Evolutionary conservation across 1,140 invertebrate species (phyloP), one percentile per base, ranked within the genome.

Genomic region (Eriosoma lanigerum): DNA sequence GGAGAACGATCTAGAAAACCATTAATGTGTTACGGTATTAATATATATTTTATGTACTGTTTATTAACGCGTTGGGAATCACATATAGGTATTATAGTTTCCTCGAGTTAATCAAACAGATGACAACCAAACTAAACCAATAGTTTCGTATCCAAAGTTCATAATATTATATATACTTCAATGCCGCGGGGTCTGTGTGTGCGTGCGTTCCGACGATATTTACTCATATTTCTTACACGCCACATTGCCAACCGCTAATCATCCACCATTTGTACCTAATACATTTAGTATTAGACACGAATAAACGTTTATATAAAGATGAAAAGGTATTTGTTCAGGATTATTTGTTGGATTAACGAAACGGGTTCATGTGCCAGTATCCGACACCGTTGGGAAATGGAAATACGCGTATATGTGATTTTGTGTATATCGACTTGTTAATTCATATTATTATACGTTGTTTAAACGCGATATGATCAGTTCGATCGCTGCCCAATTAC

Each of bases 251-350:
- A 38, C 3, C 62, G 70, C 19, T 73, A 56, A 73, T 54, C 38
- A 24, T 68, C 24, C 15, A 3, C 29, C 72, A 29, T 76, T 21
- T 76, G 32, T 44, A 76, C 50, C 17, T 58, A 38, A 56, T 4
- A 38, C 32, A n/a, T n/a, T n/a, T n/a, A n/a, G n/a, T n/a, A n/a
- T n/a, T n/a, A n/a, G 24, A 26, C 70, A 8, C 70, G 19, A 75
- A 19, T 46, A 44, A 75, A 32, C 72, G 72, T 56, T 44, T 12
- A 54, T 44, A 8, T 38, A 19, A 76, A 76, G 72, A 76, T 76
- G n/a, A 76, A 76, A 76, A 58, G 72, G 38, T 76, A 76, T 58
- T 76, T 75, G 72, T 75, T 75, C 52, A 75, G 72, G 72, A 76
- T 76, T 21, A 58, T 58, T 75, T n/a, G n/a, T n/a, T 75, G 52